Evolutionary conservation across 2,113 vertebrate species (phyloP), one percentile per base, ranked within the genome.

Genomic region (Ceuthmochares aereus): DNA sequence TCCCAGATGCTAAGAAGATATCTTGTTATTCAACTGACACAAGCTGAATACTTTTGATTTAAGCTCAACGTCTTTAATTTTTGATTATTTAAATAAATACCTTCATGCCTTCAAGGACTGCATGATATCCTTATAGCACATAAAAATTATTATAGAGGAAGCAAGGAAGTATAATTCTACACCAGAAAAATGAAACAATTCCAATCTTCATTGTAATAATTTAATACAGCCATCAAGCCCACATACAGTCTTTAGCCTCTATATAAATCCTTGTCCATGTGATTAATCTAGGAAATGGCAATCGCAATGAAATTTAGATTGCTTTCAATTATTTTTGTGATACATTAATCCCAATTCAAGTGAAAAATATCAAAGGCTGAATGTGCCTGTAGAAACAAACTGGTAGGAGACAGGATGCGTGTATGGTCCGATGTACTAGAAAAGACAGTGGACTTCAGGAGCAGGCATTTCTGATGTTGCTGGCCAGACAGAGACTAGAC

Each of bases 401-500:
- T 6, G 42, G 30, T 20, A 56, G 34, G 59, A 81, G 55, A 66
- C 9, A 11, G n/a, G 42, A 58, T 30, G 60, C 0, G 8, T 63
- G 14, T 9, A 62, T 4, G 29, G 75, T 64, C 45, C 26, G 14
- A 34, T 32, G 67, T 17, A 19, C 40, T 59, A 51, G 62, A 56
- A 40, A 1, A 52, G 56, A 64, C 7, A 47, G 13, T 2, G 2
- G 11, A 76, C 21, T 32, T n/a, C 0, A 3, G 30, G 8, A 89
- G 43, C 21, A 5, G 10, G 20, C 36, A 51, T 73, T 76, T 72
- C 85, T 32, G n/a, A 22, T 29, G 45, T 2, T 3, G 30, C 9
- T 36, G 62, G 36, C 25, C 2, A 10, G 15, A 27, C 7, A 58
- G 19, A 77, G 72, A 56, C 40, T 4, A 56, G 30, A 49, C 12